Conservation (phyloP, 2,113 vertebrate species). For the Hemicordylus capensis region DNA sequence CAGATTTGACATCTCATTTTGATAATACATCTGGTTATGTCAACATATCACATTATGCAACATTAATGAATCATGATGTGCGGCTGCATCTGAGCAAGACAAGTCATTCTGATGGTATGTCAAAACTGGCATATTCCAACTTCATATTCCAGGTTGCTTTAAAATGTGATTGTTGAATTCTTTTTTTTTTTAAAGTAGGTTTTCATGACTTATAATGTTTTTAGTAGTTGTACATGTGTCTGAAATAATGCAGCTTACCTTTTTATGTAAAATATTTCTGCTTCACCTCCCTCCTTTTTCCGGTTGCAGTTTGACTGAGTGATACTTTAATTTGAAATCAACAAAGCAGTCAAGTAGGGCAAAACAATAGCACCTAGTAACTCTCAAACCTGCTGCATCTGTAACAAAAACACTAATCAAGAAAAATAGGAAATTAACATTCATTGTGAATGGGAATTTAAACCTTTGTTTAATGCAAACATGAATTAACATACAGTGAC, state of each 20-base stretch:
- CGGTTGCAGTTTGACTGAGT: background rate
- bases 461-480: constrained; percentile 5
- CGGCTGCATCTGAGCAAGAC: constrained; percentile 48
- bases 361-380: background rate
- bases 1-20: constrained; percentile 65
- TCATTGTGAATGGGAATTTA: background rate
- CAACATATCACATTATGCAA: constrained; percentile 66
- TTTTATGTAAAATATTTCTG: background rate
- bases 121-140: constrained; percentile 54
- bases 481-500: background rate
- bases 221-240: constrained; percentile 4
- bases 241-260: constrained; percentile 22
- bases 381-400: background rate
- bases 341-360: background rate
- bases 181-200: constrained; percentile 7
- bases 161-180: constrained; percentile 41
- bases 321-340: constrained; percentile 24
- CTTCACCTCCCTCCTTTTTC: background rate
- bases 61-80: constrained; percentile 57
- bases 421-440: constrained; percentile 26
- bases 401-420: constrained; percentile 13
- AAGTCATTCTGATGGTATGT: constrained; percentile 58
- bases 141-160: constrained; percentile 43
- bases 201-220: background rate
- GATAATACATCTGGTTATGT: constrained; percentile 62